phyloP scores from a whole-genome alignment of 2,113 vertebrate genomes.

The Amphilophus citrinellus region DNA sequence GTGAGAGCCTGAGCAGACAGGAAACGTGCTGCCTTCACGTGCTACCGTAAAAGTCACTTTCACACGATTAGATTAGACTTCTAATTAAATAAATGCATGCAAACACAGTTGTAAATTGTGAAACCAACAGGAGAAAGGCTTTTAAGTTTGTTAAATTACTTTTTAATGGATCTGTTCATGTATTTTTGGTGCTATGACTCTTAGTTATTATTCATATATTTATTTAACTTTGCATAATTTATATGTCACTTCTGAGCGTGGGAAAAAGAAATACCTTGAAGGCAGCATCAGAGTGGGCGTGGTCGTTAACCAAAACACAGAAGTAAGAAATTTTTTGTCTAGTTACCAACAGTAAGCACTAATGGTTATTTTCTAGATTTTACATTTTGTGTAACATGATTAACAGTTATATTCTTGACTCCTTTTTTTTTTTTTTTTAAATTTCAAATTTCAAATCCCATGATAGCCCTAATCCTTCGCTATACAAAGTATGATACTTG shows the following conservation, averaged over 20 bases:
- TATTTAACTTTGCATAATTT: neutral
- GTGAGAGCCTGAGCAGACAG: constrained; percentile 14
- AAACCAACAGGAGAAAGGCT: neutral
- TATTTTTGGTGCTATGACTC: no score
- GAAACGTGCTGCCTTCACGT: constrained; percentile 55
- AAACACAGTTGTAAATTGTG: neutral
- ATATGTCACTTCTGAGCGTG: neutral
- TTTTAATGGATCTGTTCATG: neutral
- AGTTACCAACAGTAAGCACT: neutral
- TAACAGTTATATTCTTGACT: neutral
- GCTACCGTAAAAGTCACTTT: neutral
- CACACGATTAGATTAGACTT: neutral
- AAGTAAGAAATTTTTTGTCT: neutral
- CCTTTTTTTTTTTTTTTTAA: neutral
- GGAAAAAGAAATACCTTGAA: constrained; percentile 1
- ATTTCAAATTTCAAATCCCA: neutral
- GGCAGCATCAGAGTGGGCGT: constrained; percentile 34
- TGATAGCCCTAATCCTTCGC: neutral
- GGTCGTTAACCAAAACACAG: neutral
- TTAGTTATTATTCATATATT: neutral
- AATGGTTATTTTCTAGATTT: neutral
- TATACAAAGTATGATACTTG: neutral
- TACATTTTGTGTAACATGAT: neutral
- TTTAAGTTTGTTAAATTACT: neutral
- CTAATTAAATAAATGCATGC: neutral